Evolutionary conservation across 2,113 vertebrate species (phyloP), one percentile per base, ranked within the genome.

Genomic region (Oxyura jamaicensis): DNA sequence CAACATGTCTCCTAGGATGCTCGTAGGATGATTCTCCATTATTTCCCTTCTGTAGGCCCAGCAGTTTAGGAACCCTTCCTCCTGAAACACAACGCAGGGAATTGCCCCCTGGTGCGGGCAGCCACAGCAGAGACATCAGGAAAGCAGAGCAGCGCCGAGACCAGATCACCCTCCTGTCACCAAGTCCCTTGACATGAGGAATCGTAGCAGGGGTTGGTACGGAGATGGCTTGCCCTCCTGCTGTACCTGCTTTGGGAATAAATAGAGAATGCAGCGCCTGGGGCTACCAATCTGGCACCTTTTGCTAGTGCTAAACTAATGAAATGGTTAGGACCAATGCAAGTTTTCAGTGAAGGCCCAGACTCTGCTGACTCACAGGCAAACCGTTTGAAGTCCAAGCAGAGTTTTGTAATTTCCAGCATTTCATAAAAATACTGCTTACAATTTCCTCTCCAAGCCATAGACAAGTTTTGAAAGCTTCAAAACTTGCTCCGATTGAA

Each of bases 391-490:
- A 93, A 93, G 83, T 88, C 88, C 91, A 72, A 92, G 44, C 73
- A 3, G 8, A 85, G 74, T 96, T 94, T 93, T 78, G 52, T 91
- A 69, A 95, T 88, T 93, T 96, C 78, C 81, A 94, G 50, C 75
- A 72, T 97, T 95, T 96, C 69, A 69, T 94, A 83, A 84, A 94
- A 93, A 59, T 36, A 8, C 74, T 42, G 66, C 68, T 69, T 91
- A 83, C 90, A 55, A 83, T 94, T 91, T 62, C 65, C n/a, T 85
- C 33, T 56, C 36, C 82, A 50, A 65, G 50, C 16, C 33, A 59
- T 0, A 0, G 71, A 74, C 92, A 83, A 77, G 53, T 92, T 96
- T 80, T 91, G 75, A 83, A 91, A 94, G 60, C 81, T 94, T 92
- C 76, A 91, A 90, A 95, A 58, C 41, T 77, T 69, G 44, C 73